Percentiles rank a stretch among this genome's conserved stretches.
Conservation (phyloP, 2,797 vertebrate genomes). For the Tiaroga cobitis region DNA sequence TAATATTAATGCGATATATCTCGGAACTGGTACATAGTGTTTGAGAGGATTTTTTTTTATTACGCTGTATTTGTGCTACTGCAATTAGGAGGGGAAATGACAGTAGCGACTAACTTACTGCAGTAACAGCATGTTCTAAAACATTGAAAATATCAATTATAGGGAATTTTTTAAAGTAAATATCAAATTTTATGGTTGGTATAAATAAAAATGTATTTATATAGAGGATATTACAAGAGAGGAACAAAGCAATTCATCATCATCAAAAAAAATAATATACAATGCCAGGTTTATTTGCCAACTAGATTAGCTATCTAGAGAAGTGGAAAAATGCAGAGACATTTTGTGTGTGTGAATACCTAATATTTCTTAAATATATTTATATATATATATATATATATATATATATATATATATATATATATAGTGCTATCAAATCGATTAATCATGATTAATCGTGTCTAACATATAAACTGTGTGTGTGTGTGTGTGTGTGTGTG, state of each 20-base stretch:
- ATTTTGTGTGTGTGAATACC: not conserved
- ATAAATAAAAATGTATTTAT: not conserved
- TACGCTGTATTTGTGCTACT: not conserved
- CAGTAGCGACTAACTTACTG: not conserved
- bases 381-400: not conserved
- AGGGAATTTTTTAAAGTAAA: not conserved
- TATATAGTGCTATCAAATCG: too few relatives aligned
- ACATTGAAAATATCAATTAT: not conserved
- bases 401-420: too few relatives aligned
- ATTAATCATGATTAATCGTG: too few relatives aligned
- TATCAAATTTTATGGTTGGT: not conserved
- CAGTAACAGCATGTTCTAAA: slow-evolving; percentile 7
- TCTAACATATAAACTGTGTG: too few relatives aligned
- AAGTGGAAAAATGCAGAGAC: not conserved
- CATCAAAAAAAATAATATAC: too few relatives aligned
- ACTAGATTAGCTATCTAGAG: too few relatives aligned
- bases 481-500: too few relatives aligned
- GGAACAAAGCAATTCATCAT: too few relatives aligned
- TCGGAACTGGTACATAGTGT: slow-evolving; percentile 29
- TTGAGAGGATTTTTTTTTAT: slow-evolving; percentile 26
- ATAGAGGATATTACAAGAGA: not conserved
- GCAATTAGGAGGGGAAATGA: not conserved
- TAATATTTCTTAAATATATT: not conserved
- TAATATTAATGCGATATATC: slow-evolving; percentile 28
- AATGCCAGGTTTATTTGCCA: too few relatives aligned